phyloP scores from a whole-genome alignment of 2,888 invertebrate genomes.

The Elgonia sp. region DNA sequence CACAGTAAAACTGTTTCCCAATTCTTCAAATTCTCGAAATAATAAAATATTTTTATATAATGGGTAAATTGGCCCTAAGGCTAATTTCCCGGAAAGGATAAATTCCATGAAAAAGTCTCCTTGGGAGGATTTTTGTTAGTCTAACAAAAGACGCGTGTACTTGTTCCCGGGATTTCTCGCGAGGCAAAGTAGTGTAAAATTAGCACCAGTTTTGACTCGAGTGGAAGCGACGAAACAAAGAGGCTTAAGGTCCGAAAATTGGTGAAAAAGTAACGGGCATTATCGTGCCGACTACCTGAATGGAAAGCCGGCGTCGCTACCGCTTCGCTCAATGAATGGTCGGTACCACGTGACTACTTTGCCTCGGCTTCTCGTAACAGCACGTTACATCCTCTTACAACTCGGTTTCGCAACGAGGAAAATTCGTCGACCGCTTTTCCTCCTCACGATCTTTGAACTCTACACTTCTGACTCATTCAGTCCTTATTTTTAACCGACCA shows the following conservation, averaged over 20 bases:
- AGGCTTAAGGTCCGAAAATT: slow-evolving; percentile 50
- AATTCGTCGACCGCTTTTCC: slow-evolving; percentile 48
- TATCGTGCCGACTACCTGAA: slow-evolving; percentile 50
- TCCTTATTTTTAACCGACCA: no score
- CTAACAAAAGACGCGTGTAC: slow-evolving; percentile 30
- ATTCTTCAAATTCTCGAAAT: neutral
- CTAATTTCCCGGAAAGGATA: slow-evolving; percentile 17
- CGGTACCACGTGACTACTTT: slow-evolving; percentile 61
- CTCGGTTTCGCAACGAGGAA: slow-evolving; percentile 58
- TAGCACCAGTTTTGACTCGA: slow-evolving; percentile 24
- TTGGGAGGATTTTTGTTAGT: slow-evolving; percentile 25
- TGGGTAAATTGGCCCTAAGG: neutral
- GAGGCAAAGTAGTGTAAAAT: slow-evolving; percentile 38
- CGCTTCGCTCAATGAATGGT: slow-evolving; percentile 56
- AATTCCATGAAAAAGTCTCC: slow-evolving; percentile 4
- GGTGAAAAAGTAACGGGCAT: slow-evolving; percentile 56
- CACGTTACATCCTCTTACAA: slow-evolving; percentile 68
- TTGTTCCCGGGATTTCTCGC: slow-evolving; percentile 13
- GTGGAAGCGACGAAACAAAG: slow-evolving; percentile 54
- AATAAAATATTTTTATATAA: no score
- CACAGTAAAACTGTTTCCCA: neutral
- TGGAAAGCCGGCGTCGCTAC: slow-evolving; percentile 50
- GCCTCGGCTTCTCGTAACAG: slow-evolving; percentile 52
- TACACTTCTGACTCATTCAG: neutral
- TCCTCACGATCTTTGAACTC: slow-evolving; percentile 18